phyloP scores from a whole-genome alignment of 2,888 invertebrate species.

The Euspilapteryx auroguttella region DNA sequence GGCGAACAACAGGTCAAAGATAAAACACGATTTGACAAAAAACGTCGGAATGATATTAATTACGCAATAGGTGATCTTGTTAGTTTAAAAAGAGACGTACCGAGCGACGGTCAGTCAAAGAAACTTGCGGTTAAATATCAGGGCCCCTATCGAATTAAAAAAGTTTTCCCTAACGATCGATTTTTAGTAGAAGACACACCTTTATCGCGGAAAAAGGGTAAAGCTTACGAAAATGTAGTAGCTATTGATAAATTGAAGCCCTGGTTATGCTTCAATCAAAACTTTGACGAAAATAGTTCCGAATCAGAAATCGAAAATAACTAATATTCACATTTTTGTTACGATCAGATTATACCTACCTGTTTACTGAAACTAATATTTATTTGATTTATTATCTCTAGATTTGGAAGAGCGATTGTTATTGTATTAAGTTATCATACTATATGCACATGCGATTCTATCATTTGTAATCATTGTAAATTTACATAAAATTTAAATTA shows the following conservation, averaged over 20 bases:
- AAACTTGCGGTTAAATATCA: conserved; percentile 6
- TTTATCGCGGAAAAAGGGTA: conserved; percentile 4
- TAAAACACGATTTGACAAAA: conserved; percentile 2
- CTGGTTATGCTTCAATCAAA: conserved; percentile 1
- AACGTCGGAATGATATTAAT: not conserved
- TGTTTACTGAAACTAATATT: no score
- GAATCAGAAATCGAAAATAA: no score
- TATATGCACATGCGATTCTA: no score
- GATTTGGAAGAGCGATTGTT: no score
- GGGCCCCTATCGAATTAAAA: no score
- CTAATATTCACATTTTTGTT: no score
- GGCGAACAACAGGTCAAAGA: conserved; percentile 5
- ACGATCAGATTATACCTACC: no score
- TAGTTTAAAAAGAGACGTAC: conserved; percentile 2
- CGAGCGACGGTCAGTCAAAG: conserved; percentile 5
- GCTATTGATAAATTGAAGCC: conserved; percentile 7
- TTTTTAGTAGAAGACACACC: conserved; percentile 6
- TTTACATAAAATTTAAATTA: no score
- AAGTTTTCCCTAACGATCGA: conserved; percentile 6
- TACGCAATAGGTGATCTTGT: conserved; percentile 5
- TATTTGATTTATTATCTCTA: no score
- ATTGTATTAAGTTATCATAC: no score
- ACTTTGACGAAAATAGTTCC: no score
- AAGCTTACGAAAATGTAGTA: conserved; percentile 6
- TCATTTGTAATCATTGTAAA: no score